These are phyloP conservation scores for Darwinula stevensoni DNA, from an alignment of 2,888 invertebrate species.

Conservation along the genomic window DNA sequence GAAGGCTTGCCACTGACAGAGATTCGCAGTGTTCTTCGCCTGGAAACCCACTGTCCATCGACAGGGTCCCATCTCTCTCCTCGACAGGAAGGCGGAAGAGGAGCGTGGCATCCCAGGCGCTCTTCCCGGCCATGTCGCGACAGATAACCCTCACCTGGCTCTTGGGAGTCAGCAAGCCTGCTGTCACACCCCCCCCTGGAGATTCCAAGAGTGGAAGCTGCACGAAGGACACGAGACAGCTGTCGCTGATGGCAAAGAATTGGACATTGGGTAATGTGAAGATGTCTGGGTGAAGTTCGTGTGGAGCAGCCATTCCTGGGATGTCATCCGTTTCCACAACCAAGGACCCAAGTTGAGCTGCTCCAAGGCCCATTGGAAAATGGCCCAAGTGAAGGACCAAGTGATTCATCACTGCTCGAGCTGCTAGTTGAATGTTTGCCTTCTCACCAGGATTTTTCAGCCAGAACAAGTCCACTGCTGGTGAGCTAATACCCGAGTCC, in stretches of 20 bases:
- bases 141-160: slow-evolving; percentile 49
- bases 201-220: slow-evolving; percentile 58
- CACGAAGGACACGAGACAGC: slow-evolving; percentile 53
- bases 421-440: not conserved
- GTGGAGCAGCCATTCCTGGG: slow-evolving; percentile 29
- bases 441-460: not conserved
- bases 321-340: slow-evolving; percentile 80
- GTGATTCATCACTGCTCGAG: slow-evolving; percentile 35
- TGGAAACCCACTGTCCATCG: not conserved
- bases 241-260: slow-evolving; percentile 48
- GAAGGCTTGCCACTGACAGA: no score
- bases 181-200: slow-evolving; percentile 42
- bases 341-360: slow-evolving; percentile 55
- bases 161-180: slow-evolving; percentile 44
- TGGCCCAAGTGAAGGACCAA: slow-evolving; percentile 73
- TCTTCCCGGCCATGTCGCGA: slow-evolving; percentile 71
- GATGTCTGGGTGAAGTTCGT: slow-evolving; percentile 47
- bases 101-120: slow-evolving; percentile 83
- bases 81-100: slow-evolving; percentile 25
- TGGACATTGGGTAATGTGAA: slow-evolving; percentile 54
- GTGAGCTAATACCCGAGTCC: not conserved
- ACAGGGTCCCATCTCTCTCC: not conserved
- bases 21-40: not conserved
- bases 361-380: slow-evolving; percentile 58
- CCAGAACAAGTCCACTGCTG: no score